These are phyloP conservation scores for Microtus montanus DNA, from an alignment of 2,113 vertebrate species.

Conservation along the genomic window DNA sequence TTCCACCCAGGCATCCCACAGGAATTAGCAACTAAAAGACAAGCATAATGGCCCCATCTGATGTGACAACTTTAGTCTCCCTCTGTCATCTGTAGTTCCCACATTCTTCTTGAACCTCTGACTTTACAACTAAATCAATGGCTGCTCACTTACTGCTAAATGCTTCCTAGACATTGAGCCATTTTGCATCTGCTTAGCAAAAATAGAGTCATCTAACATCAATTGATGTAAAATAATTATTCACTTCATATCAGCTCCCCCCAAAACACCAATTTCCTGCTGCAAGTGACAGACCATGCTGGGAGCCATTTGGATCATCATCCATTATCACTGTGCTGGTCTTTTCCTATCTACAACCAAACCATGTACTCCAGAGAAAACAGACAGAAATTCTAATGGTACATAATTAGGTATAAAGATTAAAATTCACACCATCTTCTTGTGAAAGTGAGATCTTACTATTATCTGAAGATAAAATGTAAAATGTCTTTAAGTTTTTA, in stretches of 20 bases:
- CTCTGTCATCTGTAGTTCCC: slow-evolving; percentile 43
- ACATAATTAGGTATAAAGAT: neutral
- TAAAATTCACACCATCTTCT: neutral
- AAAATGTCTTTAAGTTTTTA: neutral
- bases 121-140: slow-evolving; percentile 49
- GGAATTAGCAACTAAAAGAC: slow-evolving; percentile 55
- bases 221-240: slow-evolving; percentile 81
- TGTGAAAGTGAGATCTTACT: neutral
- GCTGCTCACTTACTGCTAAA: slow-evolving; percentile 57
- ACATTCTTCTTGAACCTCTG: slow-evolving; percentile 63
- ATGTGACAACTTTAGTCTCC: slow-evolving; percentile 57
- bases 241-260: slow-evolving; percentile 79
- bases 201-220: slow-evolving; percentile 80
- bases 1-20: slow-evolving; percentile 51
- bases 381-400: neutral
- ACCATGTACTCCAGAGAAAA: neutral
- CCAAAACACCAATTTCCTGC: slow-evolving; percentile 82
- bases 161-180: slow-evolving; percentile 50
- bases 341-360: neutral
- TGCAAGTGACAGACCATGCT: slow-evolving; percentile 69
- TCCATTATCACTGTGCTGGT: neutral
- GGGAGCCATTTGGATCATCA: neutral
- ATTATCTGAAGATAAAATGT: neutral
- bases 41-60: slow-evolving; percentile 15
- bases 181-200: slow-evolving; percentile 77